Conservation (phyloP, 2,113 vertebrate species). For the Paradoxurus hermaphroditus region DNA sequence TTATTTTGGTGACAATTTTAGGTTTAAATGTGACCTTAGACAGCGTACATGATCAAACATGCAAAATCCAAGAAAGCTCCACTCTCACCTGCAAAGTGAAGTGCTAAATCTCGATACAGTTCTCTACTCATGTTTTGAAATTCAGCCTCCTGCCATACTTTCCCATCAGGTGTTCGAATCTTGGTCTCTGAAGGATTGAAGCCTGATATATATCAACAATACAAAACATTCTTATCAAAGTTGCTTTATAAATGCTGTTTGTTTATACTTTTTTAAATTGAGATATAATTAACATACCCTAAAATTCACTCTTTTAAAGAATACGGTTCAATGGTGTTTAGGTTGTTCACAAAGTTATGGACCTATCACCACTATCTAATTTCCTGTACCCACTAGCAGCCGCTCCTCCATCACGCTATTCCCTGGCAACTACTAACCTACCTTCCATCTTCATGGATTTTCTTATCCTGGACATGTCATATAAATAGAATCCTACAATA, state of each 20-base stretch:
- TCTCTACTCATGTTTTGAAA: slow-evolving; percentile 87
- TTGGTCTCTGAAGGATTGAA: slow-evolving; percentile 93
- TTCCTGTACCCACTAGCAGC: background rate
- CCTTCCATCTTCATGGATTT: background rate
- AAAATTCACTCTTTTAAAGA: slow-evolving; percentile 18
- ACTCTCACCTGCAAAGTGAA: slow-evolving; percentile 87
- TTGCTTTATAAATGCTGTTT: background rate
- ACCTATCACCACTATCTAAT: background rate
- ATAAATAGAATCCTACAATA: background rate
- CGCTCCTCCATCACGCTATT: background rate
- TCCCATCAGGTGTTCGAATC: slow-evolving; percentile 90
- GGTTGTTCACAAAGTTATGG: background rate
- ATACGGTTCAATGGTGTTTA: background rate
- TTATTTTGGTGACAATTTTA: background rate
- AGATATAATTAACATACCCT: background rate
- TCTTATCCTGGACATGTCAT: background rate
- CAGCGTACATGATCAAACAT: background rate
- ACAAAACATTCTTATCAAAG: slow-evolving; percentile 41
- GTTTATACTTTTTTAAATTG: background rate
- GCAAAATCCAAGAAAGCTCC: background rate
- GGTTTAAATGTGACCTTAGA: background rate
- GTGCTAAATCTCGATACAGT: slow-evolving; percentile 86
- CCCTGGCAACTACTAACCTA: background rate
- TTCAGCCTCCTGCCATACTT: slow-evolving; percentile 88
- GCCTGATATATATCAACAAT: slow-evolving; percentile 82